Conservation (phyloP, 2,888 invertebrate species). For the Sphaeridia pumilis region DNA sequence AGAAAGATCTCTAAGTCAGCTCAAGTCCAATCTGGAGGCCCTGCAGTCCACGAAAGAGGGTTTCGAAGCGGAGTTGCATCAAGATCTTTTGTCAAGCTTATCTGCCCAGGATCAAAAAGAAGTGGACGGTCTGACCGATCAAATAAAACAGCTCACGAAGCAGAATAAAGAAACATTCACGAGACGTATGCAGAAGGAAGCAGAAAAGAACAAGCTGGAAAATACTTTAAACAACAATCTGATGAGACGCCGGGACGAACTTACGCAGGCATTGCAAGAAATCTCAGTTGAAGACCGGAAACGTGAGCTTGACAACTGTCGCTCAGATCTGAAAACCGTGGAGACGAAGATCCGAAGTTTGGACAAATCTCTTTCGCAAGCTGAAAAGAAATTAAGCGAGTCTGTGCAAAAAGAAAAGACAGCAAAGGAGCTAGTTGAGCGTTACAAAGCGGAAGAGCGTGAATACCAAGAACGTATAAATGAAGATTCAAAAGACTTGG, state of each 20-base stretch:
- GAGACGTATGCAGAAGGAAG: constrained; percentile 87
- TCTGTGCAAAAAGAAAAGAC: constrained; percentile 56
- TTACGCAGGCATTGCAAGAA: constrained; percentile 68
- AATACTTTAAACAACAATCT: constrained; percentile 92
- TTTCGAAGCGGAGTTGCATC: constrained; percentile 79
- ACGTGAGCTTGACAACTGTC: constrained; percentile 70
- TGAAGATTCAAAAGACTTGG: constrained; percentile 88
- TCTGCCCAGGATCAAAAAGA: constrained; percentile 78
- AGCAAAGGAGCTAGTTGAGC: constrained; percentile 64
- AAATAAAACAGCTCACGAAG: constrained; percentile 78
- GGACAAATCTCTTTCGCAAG: constrained; percentile 63
- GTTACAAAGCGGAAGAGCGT: constrained; percentile 54
- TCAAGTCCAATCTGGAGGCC: constrained; percentile 82
- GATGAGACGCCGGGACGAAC: constrained; percentile 45
- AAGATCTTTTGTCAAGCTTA: constrained; percentile 81
- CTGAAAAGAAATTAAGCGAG: constrained; percentile 65
- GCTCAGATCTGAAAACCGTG: constrained; percentile 62
- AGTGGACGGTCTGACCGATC: constrained; percentile 89
- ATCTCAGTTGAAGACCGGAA: constrained; percentile 90
- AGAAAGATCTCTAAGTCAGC: constrained; percentile 80
- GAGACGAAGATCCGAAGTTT: constrained; percentile 71
- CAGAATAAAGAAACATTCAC: constrained; percentile 94
- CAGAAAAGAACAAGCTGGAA: constrained; percentile 92
- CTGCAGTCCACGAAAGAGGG: constrained; percentile 93
- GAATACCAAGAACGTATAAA: constrained; percentile 88